A percentile compares a stretch with the other conserved stretches of the same genome.
Conservation (phyloP, 2,797 vertebrate species). For the Okamejei kenojei region DNA sequence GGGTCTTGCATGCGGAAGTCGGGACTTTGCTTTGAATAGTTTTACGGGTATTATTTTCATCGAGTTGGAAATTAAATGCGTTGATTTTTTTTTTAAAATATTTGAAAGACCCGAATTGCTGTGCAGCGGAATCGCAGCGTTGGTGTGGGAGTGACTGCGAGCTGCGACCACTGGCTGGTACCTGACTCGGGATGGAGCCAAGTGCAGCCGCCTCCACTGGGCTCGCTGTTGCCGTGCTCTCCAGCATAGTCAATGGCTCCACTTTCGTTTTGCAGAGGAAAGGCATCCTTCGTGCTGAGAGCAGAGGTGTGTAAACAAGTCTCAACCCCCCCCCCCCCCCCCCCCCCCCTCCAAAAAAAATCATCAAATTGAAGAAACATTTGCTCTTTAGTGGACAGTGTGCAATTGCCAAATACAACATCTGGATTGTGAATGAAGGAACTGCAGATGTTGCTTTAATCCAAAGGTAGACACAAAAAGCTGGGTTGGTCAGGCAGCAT, state of each 20-base stretch:
- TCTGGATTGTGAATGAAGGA: no score
- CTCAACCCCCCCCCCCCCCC: not conserved
- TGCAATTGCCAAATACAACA: no score
- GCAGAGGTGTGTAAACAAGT: constrained; percentile 61
- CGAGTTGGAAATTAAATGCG: not conserved
- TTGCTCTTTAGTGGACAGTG: no score
- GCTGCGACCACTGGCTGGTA: not conserved
- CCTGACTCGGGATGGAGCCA: constrained; percentile 41
- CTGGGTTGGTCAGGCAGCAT: no score
- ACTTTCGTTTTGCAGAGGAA: constrained; percentile 92
- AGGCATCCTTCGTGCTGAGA: constrained; percentile 77
- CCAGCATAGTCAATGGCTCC: constrained; percentile 88
- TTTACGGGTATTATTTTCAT: not conserved
- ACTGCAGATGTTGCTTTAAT: no score
- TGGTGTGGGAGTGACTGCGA: no score
- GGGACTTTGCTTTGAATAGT: not conserved
- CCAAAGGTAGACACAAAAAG: no score
- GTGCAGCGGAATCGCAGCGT: no score
- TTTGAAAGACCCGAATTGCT: no score
- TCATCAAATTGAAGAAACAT: not conserved
- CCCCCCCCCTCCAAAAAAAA: not conserved
- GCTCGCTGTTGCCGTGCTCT: constrained; percentile 73
- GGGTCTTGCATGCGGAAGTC: not conserved
- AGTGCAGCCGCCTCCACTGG: constrained; percentile 58
- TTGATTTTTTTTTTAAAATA: no score